Evolutionary conservation across 2,888 invertebrate species (phyloP).

Genomic region (Stenodera caucasica): DNA sequence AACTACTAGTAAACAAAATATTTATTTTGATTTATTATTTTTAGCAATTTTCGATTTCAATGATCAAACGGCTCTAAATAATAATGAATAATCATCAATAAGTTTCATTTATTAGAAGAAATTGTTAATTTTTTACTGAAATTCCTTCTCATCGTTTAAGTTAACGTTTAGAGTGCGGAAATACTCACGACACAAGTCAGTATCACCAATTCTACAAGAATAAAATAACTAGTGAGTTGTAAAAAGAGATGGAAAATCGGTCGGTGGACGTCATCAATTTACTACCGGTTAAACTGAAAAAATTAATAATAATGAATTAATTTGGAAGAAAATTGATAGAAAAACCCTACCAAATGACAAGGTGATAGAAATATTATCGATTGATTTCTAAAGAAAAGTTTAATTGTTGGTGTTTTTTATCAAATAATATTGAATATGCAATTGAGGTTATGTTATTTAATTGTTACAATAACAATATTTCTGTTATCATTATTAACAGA

Average conservation of each 20-base stretch:
- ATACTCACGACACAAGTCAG: too few species aligned
- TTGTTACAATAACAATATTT: neutral
- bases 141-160: too few species aligned
- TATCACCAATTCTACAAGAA: too few species aligned
- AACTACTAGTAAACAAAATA: too few species aligned
- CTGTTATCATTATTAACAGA: constrained; percentile 11
- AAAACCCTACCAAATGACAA: neutral
- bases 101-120: too few species aligned
- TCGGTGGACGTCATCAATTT: neutral
- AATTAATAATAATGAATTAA: neutral
- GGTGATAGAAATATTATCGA: neutral
- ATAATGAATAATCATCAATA: too few species aligned
- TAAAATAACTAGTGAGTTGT: too few species aligned
- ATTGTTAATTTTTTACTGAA: too few species aligned
- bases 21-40: too few species aligned
- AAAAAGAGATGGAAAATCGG: neutral
- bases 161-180: too few species aligned
- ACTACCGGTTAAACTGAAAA: neutral
- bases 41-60: too few species aligned
- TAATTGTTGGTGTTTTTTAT: constrained; percentile 13
- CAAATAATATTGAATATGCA: constrained; percentile 16
- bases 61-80: too few species aligned
- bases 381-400: constrained; percentile 23
- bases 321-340: neutral
- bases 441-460: constrained; percentile 27